Percentiles rank a stretch among this genome's conserved stretches.
These are phyloP conservation scores for Drosophila picticornis DNA, from an alignment of 2,888 invertebrate species.

Conservation along the genomic window DNA sequence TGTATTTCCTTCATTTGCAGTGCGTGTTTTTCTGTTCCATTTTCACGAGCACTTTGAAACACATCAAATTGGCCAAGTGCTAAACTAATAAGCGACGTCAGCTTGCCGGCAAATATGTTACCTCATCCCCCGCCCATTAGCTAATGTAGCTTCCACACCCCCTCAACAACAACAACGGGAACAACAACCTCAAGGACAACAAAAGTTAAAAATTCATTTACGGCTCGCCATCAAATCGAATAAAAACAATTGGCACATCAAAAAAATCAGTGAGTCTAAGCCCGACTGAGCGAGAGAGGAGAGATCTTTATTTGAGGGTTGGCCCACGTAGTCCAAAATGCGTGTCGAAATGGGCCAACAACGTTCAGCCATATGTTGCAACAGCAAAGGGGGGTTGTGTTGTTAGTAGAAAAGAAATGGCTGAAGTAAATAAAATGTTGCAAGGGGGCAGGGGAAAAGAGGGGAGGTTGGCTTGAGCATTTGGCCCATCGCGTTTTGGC, in stretches of 20 bases:
- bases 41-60: slow-evolving; percentile 56
- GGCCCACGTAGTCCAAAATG: slow-evolving; percentile 44
- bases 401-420: slow-evolving; percentile 50
- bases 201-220: slow-evolving; percentile 79
- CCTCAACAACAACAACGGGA: neutral
- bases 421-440: slow-evolving; percentile 71
- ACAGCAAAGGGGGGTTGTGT: neutral
- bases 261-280: slow-evolving; percentile 51
- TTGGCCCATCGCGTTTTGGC: slow-evolving; percentile 60
- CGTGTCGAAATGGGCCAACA: slow-evolving; percentile 50
- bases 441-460: neutral
- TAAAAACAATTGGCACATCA: slow-evolving; percentile 83
- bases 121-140: slow-evolving; percentile 1
- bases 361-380: slow-evolving; percentile 68
- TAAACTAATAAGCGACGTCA: slow-evolving; percentile 64
- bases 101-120: slow-evolving; percentile 49
- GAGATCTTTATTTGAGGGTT: slow-evolving; percentile 68
- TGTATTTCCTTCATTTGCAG: slow-evolving; percentile 22
- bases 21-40: slow-evolving; percentile 18
- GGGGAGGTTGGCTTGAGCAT: neutral
- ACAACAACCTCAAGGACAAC: slow-evolving; percentile 61
- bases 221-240: slow-evolving; percentile 80
- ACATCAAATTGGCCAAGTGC: slow-evolving; percentile 63
- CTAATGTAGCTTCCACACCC: slow-evolving; percentile 6
- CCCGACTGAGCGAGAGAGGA: neutral